Percentiles rank a stretch among this genome's conserved stretches.
These are phyloP conservation scores for Anarrhichthys ocellatus DNA, from an alignment of 2,113 vertebrate species.

Conservation along the genomic window DNA sequence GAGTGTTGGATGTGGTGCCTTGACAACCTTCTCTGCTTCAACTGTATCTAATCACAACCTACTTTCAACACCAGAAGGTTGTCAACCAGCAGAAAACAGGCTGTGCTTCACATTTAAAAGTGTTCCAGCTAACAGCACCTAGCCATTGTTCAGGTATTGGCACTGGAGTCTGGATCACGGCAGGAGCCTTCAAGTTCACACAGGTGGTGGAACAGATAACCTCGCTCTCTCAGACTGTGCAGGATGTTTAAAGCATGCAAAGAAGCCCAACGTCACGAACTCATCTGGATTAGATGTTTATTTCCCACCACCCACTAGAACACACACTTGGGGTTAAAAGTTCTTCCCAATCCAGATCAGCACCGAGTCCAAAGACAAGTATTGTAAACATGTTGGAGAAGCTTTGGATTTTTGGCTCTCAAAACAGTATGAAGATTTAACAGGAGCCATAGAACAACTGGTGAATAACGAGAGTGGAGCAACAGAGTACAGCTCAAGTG, in stretches of 20 bases:
- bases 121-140: neutral
- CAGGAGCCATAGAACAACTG: neutral
- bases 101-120: neutral
- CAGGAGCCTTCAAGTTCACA: neutral
- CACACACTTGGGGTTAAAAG: neutral
- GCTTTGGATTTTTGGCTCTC: neutral
- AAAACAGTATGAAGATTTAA: neutral
- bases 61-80: neutral
- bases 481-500: neutral
- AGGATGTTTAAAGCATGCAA: no score
- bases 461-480: neutral
- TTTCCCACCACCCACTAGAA: no score
- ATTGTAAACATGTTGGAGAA: neutral
- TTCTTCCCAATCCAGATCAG: neutral
- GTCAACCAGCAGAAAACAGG: neutral
- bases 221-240: neutral
- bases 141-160: neutral
- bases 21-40: slow-evolving; percentile 7
- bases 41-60: neutral
- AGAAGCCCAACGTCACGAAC: no score
- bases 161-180: neutral
- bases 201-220: neutral
- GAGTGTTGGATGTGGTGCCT: neutral
- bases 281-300: no score
- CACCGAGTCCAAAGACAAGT: no score